Evolutionary conservation across 2,797 vertebrate genomes (phyloP), one percentile per base, ranked within the genome.

Genomic region (Phoebastria nigripes): DNA sequence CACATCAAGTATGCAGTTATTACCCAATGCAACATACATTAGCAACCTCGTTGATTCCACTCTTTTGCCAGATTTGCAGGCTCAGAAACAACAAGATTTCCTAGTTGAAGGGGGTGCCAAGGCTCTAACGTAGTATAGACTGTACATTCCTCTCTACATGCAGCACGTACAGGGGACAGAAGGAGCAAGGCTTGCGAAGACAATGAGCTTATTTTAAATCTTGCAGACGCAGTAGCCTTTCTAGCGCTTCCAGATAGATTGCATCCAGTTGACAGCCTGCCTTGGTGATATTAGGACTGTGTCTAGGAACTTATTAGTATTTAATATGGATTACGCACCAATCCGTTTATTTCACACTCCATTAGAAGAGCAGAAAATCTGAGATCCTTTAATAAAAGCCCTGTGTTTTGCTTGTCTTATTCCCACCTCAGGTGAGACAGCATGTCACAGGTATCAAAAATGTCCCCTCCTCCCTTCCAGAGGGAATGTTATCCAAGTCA

Each of bases 1-100:
- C 63, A 11, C 11, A 12, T 72, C 20, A 81, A 67, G 21, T 44
- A 61, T 0, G 0, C 13, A 47, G 33, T 56, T 25, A 35, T 52
- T 56, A 80, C 1, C 14, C 15, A 31, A 71, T 52, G 11, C 44
- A 79, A 31, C 3, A 11, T 15, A 7, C 8, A 37, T 58, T 55
- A 89, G 8, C 55, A 62, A 20, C 12, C 28, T 49, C 3, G 0
- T 73, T 52, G 10, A 63, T 56, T 77, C 20, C 8, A 66, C 3
- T 42, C 8, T 82, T 90, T 46, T 87, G 12, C 29, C 44, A 44
- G n/a, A 59, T 52, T 58, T 89, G 6, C 51, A 52, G 22, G 15
- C 35, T 82, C 20, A 44, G 11, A 72, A 84, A 44, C 3, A 41
- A 15, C 19, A 63, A 14, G 3, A 15, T 87, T 79, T 89, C 52